Evolutionary conservation across 2,797 vertebrate genomes (phyloP), one percentile per base, ranked within the genome.

Genomic region (Smutsia temminckii): DNA sequence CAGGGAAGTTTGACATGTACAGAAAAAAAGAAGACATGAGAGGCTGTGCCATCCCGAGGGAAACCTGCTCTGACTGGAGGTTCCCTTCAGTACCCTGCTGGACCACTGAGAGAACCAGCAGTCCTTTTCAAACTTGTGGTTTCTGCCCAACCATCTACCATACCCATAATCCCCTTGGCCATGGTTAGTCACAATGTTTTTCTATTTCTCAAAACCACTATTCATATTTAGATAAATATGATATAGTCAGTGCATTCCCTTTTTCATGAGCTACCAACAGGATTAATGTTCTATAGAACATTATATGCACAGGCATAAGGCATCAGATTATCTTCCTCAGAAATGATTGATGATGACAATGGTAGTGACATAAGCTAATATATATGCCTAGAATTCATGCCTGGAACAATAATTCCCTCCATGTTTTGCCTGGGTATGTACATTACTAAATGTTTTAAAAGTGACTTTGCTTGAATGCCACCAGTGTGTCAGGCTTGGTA

Each of bases 271-370:
- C 8, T 51, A 72, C 21, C 51, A 91, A 69, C 0, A 51, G 32
- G 17, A 18, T 79, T 55, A 32, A 74, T 51, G 10, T 53, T 86
- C 42, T 68, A 59, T 4, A 25, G 32, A 78, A 81, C 16, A 71
- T 53, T 23, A 17, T 51, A 80, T 6, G 17, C 20, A 77, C 25
- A 63, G 23, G 13, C 17, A 27, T 51, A 93, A 69, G 53, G 40
- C 14, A 34, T 51, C 80, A 34, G 10, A 10, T 46, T 46, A 69
- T 69, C 42, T 66, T 72, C 64, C 66, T 51, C 49, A 78, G 14
- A 95, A 57, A 91, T 72, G 51, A 75, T 40, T 84, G 40, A 18
- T 79, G 25, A 85, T 92, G 49, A 42, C 51, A 51, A 4, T 46
- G 59, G 0, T 66, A 92, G n/a, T 79, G 61, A 53, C 72, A 49